Percentiles rank a stretch among this genome's conserved stretches.
These are phyloP conservation scores for Drosophila pandora DNA, from an alignment of 1,140 invertebrate species.

Conservation along the genomic window DNA sequence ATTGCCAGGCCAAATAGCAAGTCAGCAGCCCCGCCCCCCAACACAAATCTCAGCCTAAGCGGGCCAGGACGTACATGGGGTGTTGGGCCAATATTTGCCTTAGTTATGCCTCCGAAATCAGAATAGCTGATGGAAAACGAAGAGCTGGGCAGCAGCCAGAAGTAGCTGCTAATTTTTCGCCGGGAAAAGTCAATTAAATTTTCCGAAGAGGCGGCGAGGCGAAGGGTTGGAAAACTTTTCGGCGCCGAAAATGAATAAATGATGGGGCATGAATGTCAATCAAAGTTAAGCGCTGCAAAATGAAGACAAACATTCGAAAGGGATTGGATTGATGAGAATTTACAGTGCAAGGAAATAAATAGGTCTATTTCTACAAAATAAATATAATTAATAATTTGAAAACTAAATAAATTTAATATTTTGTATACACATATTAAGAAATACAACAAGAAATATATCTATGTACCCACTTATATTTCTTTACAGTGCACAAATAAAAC, in stretches of 20 bases:
- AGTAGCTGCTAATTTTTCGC: slow-evolving; percentile 51
- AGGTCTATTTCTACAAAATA: neutral
- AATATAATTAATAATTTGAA: neutral
- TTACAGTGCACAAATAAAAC: slow-evolving; percentile 15
- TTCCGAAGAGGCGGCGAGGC: neutral
- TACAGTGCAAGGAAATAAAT: neutral
- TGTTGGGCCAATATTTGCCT: slow-evolving; percentile 51
- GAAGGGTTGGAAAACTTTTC: slow-evolving; percentile 38
- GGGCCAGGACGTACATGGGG: neutral
- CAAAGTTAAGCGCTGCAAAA: slow-evolving; percentile 69
- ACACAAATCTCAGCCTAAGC: slow-evolving; percentile 18
- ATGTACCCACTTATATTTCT: neutral
- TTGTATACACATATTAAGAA: neutral
- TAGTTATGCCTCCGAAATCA: slow-evolving; percentile 39
- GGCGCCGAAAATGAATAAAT: slow-evolving; percentile 76
- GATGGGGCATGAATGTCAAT: slow-evolving; percentile 80
- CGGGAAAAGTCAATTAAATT: slow-evolving; percentile 57
- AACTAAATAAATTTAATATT: neutral
- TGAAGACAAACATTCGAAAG: slow-evolving; percentile 60
- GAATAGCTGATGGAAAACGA: slow-evolving; percentile 5
- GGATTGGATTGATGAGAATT: slow-evolving; percentile 49
- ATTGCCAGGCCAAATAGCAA: slow-evolving; percentile 61
- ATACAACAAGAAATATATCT: neutral
- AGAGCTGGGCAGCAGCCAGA: neutral
- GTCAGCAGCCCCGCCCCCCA: slow-evolving; percentile 26